phyloP scores from a whole-genome alignment of 92 coral and sea anemone genomes.

The Epizoanthus fatuus region DNA sequence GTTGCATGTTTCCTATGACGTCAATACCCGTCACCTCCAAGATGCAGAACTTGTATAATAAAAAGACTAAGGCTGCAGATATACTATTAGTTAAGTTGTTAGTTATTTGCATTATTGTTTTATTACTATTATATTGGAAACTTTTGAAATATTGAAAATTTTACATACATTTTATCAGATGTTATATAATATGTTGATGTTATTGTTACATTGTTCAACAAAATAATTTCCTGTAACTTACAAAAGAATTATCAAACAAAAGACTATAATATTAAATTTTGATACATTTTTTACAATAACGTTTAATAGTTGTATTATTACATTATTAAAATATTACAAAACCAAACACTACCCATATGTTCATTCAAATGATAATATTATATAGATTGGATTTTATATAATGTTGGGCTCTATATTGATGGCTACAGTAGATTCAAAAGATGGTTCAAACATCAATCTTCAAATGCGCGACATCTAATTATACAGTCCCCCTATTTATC shows the following conservation, averaged over 20 bases:
- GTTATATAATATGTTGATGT: constrained; percentile 9
- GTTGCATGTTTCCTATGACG: constrained; percentile 7
- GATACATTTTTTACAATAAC: not conserved
- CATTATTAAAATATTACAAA: constrained; percentile 5
- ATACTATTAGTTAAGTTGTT: constrained; percentile 3
- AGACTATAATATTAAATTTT: constrained; percentile 8
- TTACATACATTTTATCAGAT: not conserved
- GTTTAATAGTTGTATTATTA: constrained; percentile 1
- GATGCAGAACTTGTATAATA: constrained; percentile 6
- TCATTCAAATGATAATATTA: constrained; percentile 3
- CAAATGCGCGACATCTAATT: no score
- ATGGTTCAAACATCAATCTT: constrained; percentile 1
- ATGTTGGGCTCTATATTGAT: not conserved
- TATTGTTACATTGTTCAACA: constrained; percentile 3
- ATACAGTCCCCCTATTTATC: no score
- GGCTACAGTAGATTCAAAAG: constrained; percentile 4
- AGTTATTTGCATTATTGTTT: constrained; percentile 7
- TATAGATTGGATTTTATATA: constrained; percentile 4
- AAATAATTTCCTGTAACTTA: not conserved
- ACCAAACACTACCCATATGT: constrained; percentile 1
- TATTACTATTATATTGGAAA: constrained; percentile 6
- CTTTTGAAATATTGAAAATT: not conserved
- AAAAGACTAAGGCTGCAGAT: constrained; percentile 9
- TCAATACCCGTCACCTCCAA: constrained; percentile 6
- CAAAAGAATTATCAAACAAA: constrained; percentile 2